These are phyloP conservation scores for Seriola rivoliana DNA, from an alignment of 2,113 vertebrate genomes.

Conservation along the genomic window DNA sequence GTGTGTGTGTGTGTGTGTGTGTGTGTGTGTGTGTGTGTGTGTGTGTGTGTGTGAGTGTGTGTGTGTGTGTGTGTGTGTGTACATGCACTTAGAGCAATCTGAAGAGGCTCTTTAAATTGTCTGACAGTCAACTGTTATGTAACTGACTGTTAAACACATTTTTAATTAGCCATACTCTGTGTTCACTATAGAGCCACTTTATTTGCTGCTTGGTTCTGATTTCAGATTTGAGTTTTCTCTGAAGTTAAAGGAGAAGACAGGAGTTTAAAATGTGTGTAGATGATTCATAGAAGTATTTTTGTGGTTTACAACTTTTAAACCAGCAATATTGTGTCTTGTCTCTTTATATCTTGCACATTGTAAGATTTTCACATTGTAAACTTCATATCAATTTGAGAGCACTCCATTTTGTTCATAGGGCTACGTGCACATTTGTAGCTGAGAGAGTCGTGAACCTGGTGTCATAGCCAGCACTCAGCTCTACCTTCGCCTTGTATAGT, in stretches of 20 bases:
- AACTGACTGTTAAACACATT: conserved; percentile 43
- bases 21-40: not conserved
- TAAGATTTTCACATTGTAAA: not conserved
- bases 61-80: not conserved
- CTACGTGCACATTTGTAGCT: conserved; percentile 66
- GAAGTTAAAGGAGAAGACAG: not conserved
- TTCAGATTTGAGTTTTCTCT: not conserved
- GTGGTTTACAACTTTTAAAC: conserved; percentile 34
- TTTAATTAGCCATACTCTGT: conserved; percentile 12
- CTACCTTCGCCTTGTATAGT: conserved; percentile 25
- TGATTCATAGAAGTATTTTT: not conserved
- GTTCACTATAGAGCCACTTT: not conserved
- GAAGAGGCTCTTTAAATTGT: conserved; percentile 24
- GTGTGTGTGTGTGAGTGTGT: not conserved
- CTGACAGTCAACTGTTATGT: conserved; percentile 27
- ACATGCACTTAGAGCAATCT: not conserved
- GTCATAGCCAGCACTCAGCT: conserved; percentile 10
- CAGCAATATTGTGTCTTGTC: not conserved
- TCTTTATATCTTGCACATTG: not conserved
- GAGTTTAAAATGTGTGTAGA: not conserved
- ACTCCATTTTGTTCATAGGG: not conserved
- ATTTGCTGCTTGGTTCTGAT: not conserved
- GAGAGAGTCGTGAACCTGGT: conserved; percentile 28
- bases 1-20: not conserved
- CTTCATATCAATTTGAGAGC: not conserved